Conservation (phyloP, 2,113 vertebrate genomes). For the Scolopax mira region DNA sequence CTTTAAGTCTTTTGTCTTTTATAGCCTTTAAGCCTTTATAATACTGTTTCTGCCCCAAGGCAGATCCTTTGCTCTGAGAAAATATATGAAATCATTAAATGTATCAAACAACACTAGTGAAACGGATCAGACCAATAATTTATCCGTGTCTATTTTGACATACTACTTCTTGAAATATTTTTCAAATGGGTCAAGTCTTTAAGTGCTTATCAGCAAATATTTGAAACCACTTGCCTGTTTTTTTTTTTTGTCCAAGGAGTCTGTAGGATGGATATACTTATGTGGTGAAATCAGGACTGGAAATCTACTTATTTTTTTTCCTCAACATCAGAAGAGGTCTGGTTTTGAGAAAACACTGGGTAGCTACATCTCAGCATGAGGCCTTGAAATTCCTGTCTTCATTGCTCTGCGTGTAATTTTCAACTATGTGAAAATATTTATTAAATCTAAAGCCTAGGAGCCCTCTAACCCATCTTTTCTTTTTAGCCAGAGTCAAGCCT, state of each 20-base stretch:
- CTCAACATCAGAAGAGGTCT: neutral
- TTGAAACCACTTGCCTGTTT: neutral
- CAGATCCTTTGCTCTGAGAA: neutral
- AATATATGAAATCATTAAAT: neutral
- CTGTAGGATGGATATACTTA: neutral
- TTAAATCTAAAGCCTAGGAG: neutral
- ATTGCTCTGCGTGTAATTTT: neutral
- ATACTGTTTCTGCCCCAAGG: neutral
- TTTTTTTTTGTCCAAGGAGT: neutral
- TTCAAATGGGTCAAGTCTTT: neutral
- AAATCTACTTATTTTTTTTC: neutral
- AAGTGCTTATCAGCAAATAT: neutral
- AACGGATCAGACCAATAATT: neutral
- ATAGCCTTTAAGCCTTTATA: too few relatives aligned
- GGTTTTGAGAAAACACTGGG: neutral
- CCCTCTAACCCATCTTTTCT: neutral
- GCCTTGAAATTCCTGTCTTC: neutral
- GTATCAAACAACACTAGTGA: neutral
- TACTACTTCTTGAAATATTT: neutral
- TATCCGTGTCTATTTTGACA: neutral
- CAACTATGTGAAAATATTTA: neutral
- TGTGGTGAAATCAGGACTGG: neutral
- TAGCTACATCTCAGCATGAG: neutral
- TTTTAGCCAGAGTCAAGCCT: neutral
- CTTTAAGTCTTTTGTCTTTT: neutral